These are phyloP conservation scores for Helicolenus hilgendorfi DNA, from an alignment of 2,797 vertebrate genomes.

Conservation along the genomic window DNA sequence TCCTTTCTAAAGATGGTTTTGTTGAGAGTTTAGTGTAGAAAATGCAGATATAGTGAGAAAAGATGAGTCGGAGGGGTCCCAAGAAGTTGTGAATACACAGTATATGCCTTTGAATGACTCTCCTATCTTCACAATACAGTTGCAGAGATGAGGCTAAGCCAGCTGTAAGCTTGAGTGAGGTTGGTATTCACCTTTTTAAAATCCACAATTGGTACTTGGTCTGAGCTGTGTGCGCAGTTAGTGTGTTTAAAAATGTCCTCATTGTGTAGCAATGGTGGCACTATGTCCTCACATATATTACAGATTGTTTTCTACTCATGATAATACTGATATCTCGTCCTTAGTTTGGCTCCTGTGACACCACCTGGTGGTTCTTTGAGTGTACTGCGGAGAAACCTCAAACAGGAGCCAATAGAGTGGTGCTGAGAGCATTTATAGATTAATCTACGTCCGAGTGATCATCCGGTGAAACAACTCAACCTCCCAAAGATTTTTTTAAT, in stretches of 20 bases:
- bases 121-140: neutral
- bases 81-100: neutral
- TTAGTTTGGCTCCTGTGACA: slow-evolving; percentile 42
- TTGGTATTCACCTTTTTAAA: neutral
- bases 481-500: slow-evolving; percentile 14
- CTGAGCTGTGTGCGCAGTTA: neutral
- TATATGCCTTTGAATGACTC: neutral
- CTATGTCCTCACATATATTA: neutral
- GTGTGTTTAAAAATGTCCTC: slow-evolving; percentile 23
- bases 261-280: slow-evolving; percentile 27
- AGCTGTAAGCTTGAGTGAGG: neutral
- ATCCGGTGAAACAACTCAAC: slow-evolving; percentile 42
- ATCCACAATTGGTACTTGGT: neutral
- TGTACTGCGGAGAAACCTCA: slow-evolving; percentile 89
- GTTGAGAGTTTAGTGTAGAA: neutral
- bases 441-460: slow-evolving; percentile 33
- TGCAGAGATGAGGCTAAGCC: neutral
- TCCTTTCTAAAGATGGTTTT: neutral
- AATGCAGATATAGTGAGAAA: neutral
- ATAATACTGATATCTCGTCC: slow-evolving; percentile 37
- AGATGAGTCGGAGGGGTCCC: neutral
- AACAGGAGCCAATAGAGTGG: slow-evolving; percentile 73
- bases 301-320: neutral
- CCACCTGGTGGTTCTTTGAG: slow-evolving; percentile 81
- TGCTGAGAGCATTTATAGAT: slow-evolving; percentile 74